These are phyloP conservation scores for Pica pica DNA, from an alignment of 2,113 vertebrate genomes.

Conservation along the genomic window DNA sequence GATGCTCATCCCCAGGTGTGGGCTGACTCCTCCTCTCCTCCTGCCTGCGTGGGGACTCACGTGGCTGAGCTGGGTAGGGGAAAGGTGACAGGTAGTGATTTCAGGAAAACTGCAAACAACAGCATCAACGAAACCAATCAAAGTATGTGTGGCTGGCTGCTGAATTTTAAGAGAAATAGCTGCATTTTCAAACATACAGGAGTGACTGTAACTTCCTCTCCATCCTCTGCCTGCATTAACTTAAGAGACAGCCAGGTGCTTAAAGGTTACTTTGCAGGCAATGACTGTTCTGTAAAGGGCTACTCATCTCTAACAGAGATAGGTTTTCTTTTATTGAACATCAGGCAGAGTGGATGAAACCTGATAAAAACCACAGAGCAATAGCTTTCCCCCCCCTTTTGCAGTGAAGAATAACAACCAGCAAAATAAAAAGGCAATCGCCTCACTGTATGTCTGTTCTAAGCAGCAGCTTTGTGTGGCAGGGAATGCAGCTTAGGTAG, in stretches of 20 bases:
- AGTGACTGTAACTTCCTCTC: slow-evolving; percentile 35
- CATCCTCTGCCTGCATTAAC: slow-evolving; percentile 55
- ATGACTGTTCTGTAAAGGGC: slow-evolving; percentile 45
- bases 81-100: neutral
- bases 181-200: slow-evolving; percentile 14
- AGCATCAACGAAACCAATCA: neutral
- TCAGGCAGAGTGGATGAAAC: slow-evolving; percentile 47
- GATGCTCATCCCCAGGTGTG: rapidly evolving
- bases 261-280: slow-evolving; percentile 51
- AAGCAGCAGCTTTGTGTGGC: neutral
- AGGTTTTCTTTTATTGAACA: slow-evolving; percentile 60
- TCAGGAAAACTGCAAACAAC: neutral
- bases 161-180: slow-evolving; percentile 35
- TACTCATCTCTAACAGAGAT: slow-evolving; percentile 49
- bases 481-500: slow-evolving; percentile 3
- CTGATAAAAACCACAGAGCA: slow-evolving; percentile 21
- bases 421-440: slow-evolving; percentile 30
- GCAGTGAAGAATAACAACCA: slow-evolving; percentile 21
- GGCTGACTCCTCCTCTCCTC: neutral
- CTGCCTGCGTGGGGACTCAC: rapidly evolving
- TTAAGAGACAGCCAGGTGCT: slow-evolving; percentile 32
- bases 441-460: neutral
- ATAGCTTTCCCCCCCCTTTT: neutral
- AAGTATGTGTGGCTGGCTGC: neutral
- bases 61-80: neutral